Conservation (phyloP, 2,113 vertebrate genomes). For the Corvus moneduloides region DNA sequence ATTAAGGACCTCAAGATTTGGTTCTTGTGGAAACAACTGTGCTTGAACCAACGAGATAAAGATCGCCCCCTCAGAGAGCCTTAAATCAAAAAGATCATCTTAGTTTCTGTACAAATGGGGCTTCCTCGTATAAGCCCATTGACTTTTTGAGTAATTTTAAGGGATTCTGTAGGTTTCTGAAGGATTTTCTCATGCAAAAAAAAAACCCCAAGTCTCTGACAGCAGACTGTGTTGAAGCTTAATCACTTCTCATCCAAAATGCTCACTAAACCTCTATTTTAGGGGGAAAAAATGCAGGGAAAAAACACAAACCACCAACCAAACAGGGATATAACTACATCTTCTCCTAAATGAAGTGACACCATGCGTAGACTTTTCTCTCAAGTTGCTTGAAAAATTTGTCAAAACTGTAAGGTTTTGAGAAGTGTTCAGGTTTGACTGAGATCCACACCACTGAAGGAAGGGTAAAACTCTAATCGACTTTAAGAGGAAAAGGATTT, state of each 20-base stretch:
- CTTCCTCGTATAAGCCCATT: neutral
- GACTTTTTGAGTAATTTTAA: neutral
- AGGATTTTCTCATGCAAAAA: slow-evolving; percentile 6
- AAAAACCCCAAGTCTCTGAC: neutral
- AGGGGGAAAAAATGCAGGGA: accelerated
- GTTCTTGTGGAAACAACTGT: neutral
- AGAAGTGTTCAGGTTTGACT: neutral
- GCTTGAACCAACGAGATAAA: slow-evolving; percentile 9
- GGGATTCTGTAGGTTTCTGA: neutral
- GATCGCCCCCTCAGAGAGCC: neutral
- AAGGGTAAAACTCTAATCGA: neutral
- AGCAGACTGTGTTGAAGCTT: neutral
- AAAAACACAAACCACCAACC: neutral
- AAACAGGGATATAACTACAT: neutral
- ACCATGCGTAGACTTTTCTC: neutral
- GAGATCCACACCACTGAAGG: neutral
- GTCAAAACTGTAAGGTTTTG: neutral
- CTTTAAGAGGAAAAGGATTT: neutral
- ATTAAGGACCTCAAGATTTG: neutral
- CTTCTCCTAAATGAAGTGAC: neutral
- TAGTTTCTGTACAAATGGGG: neutral
- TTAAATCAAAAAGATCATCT: neutral
- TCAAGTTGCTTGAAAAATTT: neutral
- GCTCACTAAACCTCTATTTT: neutral
- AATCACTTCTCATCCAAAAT: neutral